Evolutionary conservation across 2,888 invertebrate genomes (phyloP).

Genomic region (Ochropleura leucogaster): DNA sequence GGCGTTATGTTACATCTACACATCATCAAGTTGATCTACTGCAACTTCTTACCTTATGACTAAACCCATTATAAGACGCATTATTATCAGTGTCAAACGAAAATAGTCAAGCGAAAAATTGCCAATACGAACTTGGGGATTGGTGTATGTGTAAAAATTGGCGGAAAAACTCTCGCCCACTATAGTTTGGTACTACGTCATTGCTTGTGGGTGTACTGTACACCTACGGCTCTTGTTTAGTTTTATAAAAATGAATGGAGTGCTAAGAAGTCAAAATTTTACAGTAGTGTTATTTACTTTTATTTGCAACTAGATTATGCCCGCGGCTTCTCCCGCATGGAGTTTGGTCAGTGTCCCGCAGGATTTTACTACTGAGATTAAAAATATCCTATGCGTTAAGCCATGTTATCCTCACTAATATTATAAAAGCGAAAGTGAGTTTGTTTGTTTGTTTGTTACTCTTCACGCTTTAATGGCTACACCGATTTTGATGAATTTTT

Average conservation of each 20-base stretch:
- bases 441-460: too few species aligned
- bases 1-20: not conserved
- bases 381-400: too few species aligned
- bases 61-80: constrained; percentile 36
- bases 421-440: too few species aligned
- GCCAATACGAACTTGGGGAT: constrained; percentile 26
- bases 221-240: constrained; percentile 36
- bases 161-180: constrained; percentile 39
- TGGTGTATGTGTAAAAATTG: constrained; percentile 19
- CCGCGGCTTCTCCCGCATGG: too few species aligned
- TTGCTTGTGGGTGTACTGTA: constrained; percentile 32
- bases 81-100: constrained; percentile 56
- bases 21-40: constrained; percentile 25
- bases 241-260: not conserved
- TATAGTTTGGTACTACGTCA: constrained; percentile 36
- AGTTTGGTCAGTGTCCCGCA: too few species aligned
- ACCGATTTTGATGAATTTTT: too few species aligned
- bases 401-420: too few species aligned
- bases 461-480: too few species aligned
- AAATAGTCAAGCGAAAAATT: constrained; percentile 57
- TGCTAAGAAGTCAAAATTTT: constrained; percentile 22
- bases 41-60: not conserved
- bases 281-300: constrained; percentile 15
- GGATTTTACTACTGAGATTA: too few species aligned
- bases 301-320: constrained; percentile 6